A percentile compares a stretch with the other conserved stretches of the same genome.
phyloP scores from a whole-genome alignment of 2,113 vertebrate genomes.

The Python bivittatus region DNA sequence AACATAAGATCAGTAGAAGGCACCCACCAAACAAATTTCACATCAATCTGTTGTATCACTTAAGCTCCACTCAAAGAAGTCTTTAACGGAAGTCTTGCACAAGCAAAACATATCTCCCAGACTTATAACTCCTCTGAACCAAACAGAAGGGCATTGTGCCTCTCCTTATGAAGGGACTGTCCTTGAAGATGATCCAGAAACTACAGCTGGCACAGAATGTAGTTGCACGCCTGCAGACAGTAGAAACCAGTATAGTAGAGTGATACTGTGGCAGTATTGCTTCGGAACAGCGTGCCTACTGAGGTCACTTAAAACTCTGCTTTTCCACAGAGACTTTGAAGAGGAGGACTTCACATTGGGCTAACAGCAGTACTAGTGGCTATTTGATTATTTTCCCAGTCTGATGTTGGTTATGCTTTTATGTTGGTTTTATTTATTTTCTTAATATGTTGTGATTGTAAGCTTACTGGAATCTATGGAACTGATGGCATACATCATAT shows the following conservation, averaged over 20 bases:
- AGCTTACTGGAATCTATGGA: not conserved
- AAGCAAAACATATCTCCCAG: not conserved
- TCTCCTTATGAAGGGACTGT: not conserved
- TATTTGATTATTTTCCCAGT: not conserved
- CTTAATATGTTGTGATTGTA: not conserved
- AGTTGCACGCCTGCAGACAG: not conserved
- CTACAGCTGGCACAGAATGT: not conserved
- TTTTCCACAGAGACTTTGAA: not conserved
- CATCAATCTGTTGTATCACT: not conserved
- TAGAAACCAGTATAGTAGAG: not conserved
- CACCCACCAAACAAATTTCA: not conserved
- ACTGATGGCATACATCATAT: not conserved
- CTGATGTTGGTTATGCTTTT: not conserved
- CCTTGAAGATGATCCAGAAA: not conserved
- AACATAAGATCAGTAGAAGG: not conserved
- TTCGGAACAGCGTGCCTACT: not conserved
- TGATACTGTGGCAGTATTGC: not conserved
- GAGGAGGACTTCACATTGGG: not conserved
- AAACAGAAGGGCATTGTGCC: not conserved
- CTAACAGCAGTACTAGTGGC: not conserved
- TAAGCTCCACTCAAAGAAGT: not conserved
- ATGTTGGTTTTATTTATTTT: not conserved
- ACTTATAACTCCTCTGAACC: not conserved
- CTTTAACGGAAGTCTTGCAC: not conserved
- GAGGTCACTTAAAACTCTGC: not conserved